Evolutionary conservation across 2,888 invertebrate species (phyloP), one percentile per base, ranked within the genome.

Genomic region (Mesopsocus fuscifrons): DNA sequence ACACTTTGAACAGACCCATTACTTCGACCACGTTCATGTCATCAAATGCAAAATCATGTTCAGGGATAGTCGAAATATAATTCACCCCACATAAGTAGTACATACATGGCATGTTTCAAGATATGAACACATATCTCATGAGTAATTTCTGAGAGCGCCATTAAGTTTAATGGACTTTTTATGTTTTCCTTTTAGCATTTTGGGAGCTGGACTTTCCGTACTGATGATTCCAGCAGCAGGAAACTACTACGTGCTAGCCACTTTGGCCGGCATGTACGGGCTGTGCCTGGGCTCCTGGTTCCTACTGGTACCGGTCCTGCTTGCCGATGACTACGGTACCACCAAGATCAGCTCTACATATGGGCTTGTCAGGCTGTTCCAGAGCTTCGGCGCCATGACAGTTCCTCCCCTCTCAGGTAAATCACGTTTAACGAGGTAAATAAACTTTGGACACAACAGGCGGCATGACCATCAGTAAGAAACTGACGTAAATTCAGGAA

Each of bases 221-320:
- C 58, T 80, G 33, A 64, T 71, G 1, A 66, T 80, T 30, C 78
- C 80, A 2, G 70, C 72, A 48, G 66, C 73, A 31, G 67, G 67
- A 4, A 72, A 73, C 0, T 75, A 77, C 61, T 71, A 73, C 59
- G 61, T 74, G 0, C 60, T 79, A 31, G 75, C 75, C 3, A 63
- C 72, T 2, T 71, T 77, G 1, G 74, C 77, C 34, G 74, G 71
- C 59, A 56, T 64, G 54, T 80, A 79, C 55, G 80, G 80, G 0
- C 60, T 80, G 0, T 79, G 78, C 47, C 66, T 80, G 16, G 80
- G 80, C 17, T 75, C 78, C 54, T 80, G 79, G 78, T 80, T 79
- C 58, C 69, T 80, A 2, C 57, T 80, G 43, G 77, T 80, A 45
- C 80, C 80, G 0, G 77, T 80, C 2, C 60, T 80, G 13, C 62